Conservation (phyloP, 2,113 vertebrate species). For the Labeo catla region DNA sequence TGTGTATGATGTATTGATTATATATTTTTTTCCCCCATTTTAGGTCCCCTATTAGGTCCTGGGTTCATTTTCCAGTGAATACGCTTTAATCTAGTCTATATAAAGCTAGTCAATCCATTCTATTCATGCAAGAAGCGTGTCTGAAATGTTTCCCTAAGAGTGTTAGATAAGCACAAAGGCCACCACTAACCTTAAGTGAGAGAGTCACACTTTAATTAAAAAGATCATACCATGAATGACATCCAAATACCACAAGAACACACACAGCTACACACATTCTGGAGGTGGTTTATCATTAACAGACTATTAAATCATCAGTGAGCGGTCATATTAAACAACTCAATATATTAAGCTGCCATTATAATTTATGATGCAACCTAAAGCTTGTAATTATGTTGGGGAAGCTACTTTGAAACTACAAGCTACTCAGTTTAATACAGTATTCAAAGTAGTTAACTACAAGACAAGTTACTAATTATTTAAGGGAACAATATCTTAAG, state of each 20-base stretch:
- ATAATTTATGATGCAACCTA: conserved; percentile 6
- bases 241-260: neutral
- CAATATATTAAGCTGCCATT: neutral
- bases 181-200: neutral
- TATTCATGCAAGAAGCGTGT: neutral
- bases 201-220: neutral
- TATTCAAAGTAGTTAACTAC: neutral
- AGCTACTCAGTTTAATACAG: neutral
- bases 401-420: neutral
- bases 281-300: conserved; percentile 14
- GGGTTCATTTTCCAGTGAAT: neutral
- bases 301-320: neutral
- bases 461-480: neutral
- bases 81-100: neutral
- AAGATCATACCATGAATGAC: conserved; percentile 9
- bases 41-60: no score
- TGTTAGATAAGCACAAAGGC: neutral
- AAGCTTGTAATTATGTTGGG: neutral
- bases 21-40: no score
- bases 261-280: neutral
- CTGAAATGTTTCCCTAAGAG: neutral
- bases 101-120: neutral
- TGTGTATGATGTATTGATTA: no score
- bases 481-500: no score
- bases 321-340: neutral